Evolutionary conservation across 2,888 invertebrate genomes (phyloP).

Genomic region (Sthenelais limicola): DNA sequence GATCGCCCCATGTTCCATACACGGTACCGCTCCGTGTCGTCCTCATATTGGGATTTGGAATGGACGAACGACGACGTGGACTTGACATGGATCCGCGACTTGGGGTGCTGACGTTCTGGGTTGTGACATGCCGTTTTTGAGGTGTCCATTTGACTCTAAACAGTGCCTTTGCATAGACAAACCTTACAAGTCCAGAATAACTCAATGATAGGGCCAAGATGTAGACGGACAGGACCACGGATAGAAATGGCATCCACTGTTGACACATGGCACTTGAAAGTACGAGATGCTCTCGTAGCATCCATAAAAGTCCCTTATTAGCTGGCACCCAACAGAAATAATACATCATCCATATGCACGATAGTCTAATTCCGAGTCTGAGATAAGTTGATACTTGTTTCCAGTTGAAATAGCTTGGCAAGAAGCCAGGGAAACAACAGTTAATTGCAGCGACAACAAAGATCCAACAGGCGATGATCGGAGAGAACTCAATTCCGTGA

Average conservation of each 20-base stretch:
- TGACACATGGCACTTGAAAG: not conserved
- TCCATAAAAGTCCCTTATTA: conserved; percentile 20
- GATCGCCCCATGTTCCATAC: not conserved
- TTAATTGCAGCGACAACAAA: conserved; percentile 9
- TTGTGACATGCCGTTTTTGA: no score
- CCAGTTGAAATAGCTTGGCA: conserved; percentile 29
- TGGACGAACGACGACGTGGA: not conserved
- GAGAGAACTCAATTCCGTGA: conserved; percentile 16
- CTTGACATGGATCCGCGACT: no score
- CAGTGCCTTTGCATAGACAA: not conserved
- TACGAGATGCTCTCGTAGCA: not conserved
- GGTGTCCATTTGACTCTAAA: no score
- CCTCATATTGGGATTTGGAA: not conserved
- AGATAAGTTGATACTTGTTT: conserved; percentile 6
- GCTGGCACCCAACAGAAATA: conserved; percentile 28
- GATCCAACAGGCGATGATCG: conserved; percentile 17
- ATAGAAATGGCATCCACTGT: conserved; percentile 24
- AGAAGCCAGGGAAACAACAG: conserved; percentile 12
- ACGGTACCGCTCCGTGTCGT: conserved; percentile 17
- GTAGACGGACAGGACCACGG: conserved; percentile 8
- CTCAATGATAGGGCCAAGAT: conserved; percentile 15
- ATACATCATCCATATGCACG: conserved; percentile 18
- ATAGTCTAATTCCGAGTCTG: not conserved
- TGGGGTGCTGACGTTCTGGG: no score
- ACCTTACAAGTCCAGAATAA: conserved; percentile 11